These are phyloP conservation scores for Paramacrobiotus metropolitanus DNA, from an alignment of 1,140 invertebrate genomes.

Conservation along the genomic window DNA sequence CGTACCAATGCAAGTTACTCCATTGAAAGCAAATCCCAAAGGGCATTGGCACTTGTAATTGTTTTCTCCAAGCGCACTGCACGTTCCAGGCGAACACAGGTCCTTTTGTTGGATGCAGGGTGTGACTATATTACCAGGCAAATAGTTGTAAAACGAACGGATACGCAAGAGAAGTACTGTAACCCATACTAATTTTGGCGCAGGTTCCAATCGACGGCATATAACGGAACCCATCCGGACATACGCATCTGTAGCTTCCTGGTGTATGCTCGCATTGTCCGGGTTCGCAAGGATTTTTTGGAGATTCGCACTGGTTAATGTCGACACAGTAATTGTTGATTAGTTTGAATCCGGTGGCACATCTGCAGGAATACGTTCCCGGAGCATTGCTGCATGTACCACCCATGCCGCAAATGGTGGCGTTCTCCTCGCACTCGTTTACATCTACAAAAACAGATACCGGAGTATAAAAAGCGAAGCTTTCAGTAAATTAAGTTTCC, in stretches of 20 bases:
- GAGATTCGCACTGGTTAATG: constrained; percentile 51
- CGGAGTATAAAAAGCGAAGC: too few relatives aligned
- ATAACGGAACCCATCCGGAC: constrained; percentile 43
- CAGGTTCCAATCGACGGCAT: constrained; percentile 41
- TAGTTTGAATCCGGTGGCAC: constrained; percentile 36
- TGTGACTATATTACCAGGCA: not conserved
- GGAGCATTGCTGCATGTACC: constrained; percentile 41
- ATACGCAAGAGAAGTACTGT: constrained; percentile 14
- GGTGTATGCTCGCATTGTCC: constrained; percentile 72
- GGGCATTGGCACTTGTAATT: not conserved
- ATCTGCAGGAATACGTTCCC: constrained; percentile 52
- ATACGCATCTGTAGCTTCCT: constrained; percentile 55
- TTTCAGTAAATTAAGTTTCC: too few relatives aligned
- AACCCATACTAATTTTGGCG: too few relatives aligned
- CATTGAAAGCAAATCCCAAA: not conserved
- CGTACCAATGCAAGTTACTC: not conserved
- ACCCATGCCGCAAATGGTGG: not conserved
- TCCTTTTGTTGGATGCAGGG: constrained; percentile 1
- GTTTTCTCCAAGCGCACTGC: not conserved
- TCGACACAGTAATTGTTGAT: constrained; percentile 40
- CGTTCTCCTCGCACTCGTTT: not conserved
- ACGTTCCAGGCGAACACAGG: not conserved
- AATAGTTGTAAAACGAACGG: constrained; percentile 4
- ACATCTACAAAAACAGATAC: too few relatives aligned
- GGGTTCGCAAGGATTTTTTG: constrained; percentile 47